A percentile compares a stretch with the other conserved stretches of the same genome.
phyloP scores from a whole-genome alignment of 2,888 invertebrate species.

The Caenorhabditis plicata region DNA sequence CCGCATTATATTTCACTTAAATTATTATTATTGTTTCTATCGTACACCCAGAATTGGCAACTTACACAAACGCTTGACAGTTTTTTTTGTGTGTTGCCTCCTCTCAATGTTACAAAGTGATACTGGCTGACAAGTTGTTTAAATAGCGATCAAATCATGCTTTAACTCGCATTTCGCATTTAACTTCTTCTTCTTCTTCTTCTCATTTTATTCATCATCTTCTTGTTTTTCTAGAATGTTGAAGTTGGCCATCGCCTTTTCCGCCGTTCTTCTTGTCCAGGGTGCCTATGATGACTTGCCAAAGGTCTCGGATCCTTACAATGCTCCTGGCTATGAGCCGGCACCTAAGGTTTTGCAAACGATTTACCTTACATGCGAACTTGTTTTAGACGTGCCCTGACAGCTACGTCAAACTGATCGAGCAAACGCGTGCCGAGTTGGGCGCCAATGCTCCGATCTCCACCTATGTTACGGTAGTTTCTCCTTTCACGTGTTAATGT shows the following conservation, averaged over 20 bases:
- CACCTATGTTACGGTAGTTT: slow-evolving; percentile 14
- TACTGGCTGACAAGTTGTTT: too few species aligned
- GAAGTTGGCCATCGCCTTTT: slow-evolving; percentile 15
- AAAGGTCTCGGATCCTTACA: slow-evolving; percentile 24
- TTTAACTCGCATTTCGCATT: too few species aligned
- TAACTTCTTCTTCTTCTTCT: not conserved
- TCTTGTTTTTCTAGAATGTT: slow-evolving; percentile 1
- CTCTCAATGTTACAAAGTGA: too few species aligned
- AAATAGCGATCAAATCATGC: too few species aligned
- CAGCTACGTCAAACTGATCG: slow-evolving; percentile 14
- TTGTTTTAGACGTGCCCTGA: slow-evolving; percentile 21
- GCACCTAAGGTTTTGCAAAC: slow-evolving; percentile 5
- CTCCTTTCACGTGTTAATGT: not conserved
- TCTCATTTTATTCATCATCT: not conserved
- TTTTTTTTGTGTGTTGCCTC: too few species aligned
- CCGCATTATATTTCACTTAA: too few species aligned
- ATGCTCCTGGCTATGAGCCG: slow-evolving; percentile 26
- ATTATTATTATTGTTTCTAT: too few species aligned
- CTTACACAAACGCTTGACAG: too few species aligned
- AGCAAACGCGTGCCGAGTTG: slow-evolving; percentile 13
- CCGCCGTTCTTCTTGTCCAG: slow-evolving; percentile 9
- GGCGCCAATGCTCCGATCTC: slow-evolving; percentile 21
- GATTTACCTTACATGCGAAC: not conserved
- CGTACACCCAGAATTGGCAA: too few species aligned
- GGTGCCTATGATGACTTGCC: slow-evolving; percentile 32